Base-by-base conservation (phyloP, 2,797 vertebrate species). In the Synaphobranchus kaupii region DNA sequence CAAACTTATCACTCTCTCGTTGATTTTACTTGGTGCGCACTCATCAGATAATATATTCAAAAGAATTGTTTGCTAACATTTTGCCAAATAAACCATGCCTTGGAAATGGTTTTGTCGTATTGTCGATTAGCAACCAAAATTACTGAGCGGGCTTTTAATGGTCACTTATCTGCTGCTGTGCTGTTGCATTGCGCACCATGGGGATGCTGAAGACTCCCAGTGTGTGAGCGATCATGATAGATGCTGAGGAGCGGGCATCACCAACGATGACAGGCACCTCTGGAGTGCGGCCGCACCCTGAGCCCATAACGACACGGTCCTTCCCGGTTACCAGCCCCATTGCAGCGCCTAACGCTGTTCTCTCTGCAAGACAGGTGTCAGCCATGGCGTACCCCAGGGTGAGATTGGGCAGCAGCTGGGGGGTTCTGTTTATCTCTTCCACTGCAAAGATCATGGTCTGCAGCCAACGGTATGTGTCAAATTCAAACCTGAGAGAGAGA, bases 341-440 rank as follows among this genome's bases (percentile, higher is more conserved):
- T 1, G 52, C 52, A 54, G 52, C 10, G 52, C 7, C 8, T 54
- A 54, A 54, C 7, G 8, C 10, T 10, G 52, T 54, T 10, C 52
- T 54, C 52, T 9, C 52, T 54, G 52, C 52, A 56, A 91, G 89
- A 73, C 91, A 93, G 54, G 91, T 89, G 88, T 94, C 92, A 44
- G 91, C 91, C 84, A 91, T 90, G 87, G 92, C 88, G 82, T 93
- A 94, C 52, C n/a, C n/a, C n/a, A n/a, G n/a, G n/a, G n/a, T n/a
- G n/a, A n/a, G n/a, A n/a, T n/a, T n/a, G n/a, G n/a, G 86, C 34
- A 94, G 87, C 71, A 93, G 86, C 73, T 73, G 39, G 54, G 90
- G 85, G 86, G 92, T 90, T 71, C 73, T 90, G 87, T 93, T 94
- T 12, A 94, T 92, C 91, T 94, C 91, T 86, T 94, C 91, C 73